Evolutionary conservation across 2,113 vertebrate genomes (phyloP), one percentile per base, ranked within the genome.

Genomic region (Rhodinocichla rosea): DNA sequence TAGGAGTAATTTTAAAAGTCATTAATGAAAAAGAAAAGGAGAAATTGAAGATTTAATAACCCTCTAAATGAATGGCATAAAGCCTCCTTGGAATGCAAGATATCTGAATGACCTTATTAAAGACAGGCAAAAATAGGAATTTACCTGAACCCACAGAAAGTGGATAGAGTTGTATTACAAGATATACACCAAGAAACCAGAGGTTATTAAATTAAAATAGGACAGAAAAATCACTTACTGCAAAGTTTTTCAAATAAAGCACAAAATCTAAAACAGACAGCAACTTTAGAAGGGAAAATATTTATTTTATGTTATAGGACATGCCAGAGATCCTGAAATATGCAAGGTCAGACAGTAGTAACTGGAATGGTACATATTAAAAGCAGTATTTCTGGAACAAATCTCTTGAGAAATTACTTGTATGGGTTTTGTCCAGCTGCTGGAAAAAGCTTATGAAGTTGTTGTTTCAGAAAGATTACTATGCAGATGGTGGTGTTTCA

Each of bases 181-280:
- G 52, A 77, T 60, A 82, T 73, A 71, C 35, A 78, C 10, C 15
- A 50, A 79, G 56, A 88, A 95, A 92, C 45, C 53, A 89, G 68
- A 94, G 52, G 57, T 22, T 94, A n/a, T 81, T 97, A 94, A 93
- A 89, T 75, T 83, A 94, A 88, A 91, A 90, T 50, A 52, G 49
- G 53, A 40, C 0, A 6, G 75, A 85, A 89, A 90, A 94, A 95
- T 64, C 52, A 89, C 89, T 94, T 85, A 83, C 59, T 57, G 59
- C 44, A 83, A 64, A 81, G 40, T 84, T 96, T 95, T 94, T 74
- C 56, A 96, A 96, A 95, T 92, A 94, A 96, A 94, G 71, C 40
- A 81, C 47, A 65, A 87, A 92, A 91, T 86, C 44, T 86, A 87
- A 95, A 81, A 26, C 86, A 94, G 90, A 69, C 77, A 84, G 67